Base-by-base conservation (phyloP, 2,797 vertebrate species). In the Luscinia megarhynchos region DNA sequence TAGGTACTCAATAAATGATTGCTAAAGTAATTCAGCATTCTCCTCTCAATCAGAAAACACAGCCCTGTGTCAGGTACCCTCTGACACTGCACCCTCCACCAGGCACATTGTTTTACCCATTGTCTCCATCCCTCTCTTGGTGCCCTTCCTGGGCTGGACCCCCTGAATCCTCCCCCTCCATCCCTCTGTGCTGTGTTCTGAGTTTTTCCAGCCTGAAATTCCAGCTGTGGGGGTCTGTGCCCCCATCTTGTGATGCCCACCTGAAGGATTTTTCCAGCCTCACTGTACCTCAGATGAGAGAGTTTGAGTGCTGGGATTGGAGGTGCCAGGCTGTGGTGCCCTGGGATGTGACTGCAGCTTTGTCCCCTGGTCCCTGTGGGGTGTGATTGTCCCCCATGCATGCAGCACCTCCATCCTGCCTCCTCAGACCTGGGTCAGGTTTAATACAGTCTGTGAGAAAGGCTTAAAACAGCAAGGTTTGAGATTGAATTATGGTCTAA, bases 401-500 rank as follows among this genome's bases (percentile, higher is more conserved):
- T 0, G 3, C 34, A 83, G 64, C 27, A 14, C 41, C 91, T 69
- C 62, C 64, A 59, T 53, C 69, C 84, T 96, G 79, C 45, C 58
- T 87, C 62, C 10, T 24, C 64, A 84, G 89, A 59, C 69, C 66
- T 13, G 69, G 94, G 94, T 94, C 94, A 93, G 75, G 5, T 91
- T 92, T 95, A 95, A 95, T 96, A 92, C 48, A 95, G 90, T 91
- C 87, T 67, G 50, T n/a, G 73, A 91, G 76, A 93, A 95, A 93
- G 73, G 76, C 84, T 95, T 92, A 95, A 94, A 96, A 87, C 84
- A 91, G 89, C 92, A 86, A 93, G 82, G 76, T 70, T 58, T 74
- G 87, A 89, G 95, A 94, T 92, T 95, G 94, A 96, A 92, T 96
- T 96, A 95, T 89, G 90, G 94, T 80, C 84, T 95, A 95, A 96